Evolutionary conservation across 2,888 invertebrate genomes (phyloP).

Genomic region (Adelognathus sp.): DNA sequence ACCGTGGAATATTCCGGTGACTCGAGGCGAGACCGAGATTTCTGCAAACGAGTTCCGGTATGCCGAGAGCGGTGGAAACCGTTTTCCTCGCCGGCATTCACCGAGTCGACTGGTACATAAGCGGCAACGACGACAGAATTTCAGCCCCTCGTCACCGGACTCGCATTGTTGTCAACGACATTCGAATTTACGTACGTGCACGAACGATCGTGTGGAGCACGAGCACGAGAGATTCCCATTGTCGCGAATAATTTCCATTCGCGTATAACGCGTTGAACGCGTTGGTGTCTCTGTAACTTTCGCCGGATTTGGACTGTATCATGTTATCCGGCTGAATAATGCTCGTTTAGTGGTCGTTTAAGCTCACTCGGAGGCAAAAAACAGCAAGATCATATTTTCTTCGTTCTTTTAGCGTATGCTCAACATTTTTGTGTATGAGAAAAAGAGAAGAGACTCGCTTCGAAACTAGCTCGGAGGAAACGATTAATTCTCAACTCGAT

Average conservation of each 20-base stretch:
- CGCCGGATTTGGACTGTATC: slow-evolving; percentile 47
- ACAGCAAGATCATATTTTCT: not conserved
- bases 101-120: slow-evolving; percentile 7
- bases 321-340: not conserved
- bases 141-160: slow-evolving; percentile 55
- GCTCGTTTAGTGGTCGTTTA: not conserved
- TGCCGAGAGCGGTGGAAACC: slow-evolving; percentile 56
- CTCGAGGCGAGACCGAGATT: slow-evolving; percentile 40
- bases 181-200: slow-evolving; percentile 64
- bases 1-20: slow-evolving; percentile 42
- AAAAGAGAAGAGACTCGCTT: too few species aligned
- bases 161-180: slow-evolving; percentile 69
- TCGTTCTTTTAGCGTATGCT: not conserved
- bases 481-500: too few species aligned
- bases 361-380: not conserved
- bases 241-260: slow-evolving; percentile 64
- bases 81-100: slow-evolving; percentile 53
- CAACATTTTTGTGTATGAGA: not conserved
- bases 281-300: slow-evolving; percentile 6
- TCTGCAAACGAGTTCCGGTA: slow-evolving; percentile 61
- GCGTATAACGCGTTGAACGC: slow-evolving; percentile 50
- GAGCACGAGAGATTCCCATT: slow-evolving; percentile 56
- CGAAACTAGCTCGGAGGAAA: too few species aligned
- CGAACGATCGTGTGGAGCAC: slow-evolving; percentile 32
- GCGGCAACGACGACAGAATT: slow-evolving; percentile 45